Evolutionary conservation across 2,113 vertebrate genomes (phyloP).

Genomic region (Variabilichromis moorii): DNA sequence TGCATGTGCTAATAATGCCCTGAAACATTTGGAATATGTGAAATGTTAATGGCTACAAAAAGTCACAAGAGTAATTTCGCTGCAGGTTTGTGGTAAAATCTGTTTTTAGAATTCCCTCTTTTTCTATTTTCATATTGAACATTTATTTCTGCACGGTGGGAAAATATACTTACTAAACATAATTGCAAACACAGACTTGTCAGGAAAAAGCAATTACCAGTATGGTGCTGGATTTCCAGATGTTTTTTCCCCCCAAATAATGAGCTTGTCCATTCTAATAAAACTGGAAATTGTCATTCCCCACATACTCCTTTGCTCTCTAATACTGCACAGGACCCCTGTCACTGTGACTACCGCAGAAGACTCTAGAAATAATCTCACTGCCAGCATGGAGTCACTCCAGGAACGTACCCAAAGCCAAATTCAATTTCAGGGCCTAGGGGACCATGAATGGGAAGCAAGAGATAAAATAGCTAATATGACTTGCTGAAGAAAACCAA

Average conservation of each 20-base stretch:
- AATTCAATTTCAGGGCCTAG: constrained; percentile 39
- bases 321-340: background rate
- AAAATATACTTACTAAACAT: background rate
- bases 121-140: background rate
- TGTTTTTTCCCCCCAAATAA: background rate
- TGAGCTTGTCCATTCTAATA: background rate
- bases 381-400: constrained; percentile 18
- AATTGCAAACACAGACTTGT: background rate
- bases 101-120: background rate
- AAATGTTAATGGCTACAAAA: background rate
- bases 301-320: background rate
- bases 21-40: background rate
- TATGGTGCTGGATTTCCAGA: background rate
- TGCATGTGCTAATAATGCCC: background rate
- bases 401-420: constrained; percentile 6
- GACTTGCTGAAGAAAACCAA: constrained; percentile 8
- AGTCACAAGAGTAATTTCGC: background rate
- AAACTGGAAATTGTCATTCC: background rate
- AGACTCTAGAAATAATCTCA: constrained; percentile 21
- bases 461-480: constrained; percentile 13
- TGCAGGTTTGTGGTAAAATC: background rate
- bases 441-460: background rate
- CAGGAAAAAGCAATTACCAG: background rate
- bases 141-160: background rate
- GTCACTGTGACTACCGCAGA: background rate